phyloP scores from a whole-genome alignment of 2,113 vertebrate genomes.

The Hydrolagus affinis region DNA sequence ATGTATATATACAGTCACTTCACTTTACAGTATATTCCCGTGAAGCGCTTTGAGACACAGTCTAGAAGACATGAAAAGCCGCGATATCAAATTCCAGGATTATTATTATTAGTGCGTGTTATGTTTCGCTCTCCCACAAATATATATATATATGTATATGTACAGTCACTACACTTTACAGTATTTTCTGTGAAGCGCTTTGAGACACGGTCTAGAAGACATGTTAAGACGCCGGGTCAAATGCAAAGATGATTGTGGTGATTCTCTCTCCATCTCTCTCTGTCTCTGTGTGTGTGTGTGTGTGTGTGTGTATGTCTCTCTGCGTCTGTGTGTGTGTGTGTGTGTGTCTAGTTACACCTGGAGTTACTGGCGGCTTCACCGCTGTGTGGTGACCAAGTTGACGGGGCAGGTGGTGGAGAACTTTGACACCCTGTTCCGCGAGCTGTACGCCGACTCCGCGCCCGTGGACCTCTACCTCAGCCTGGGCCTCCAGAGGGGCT shows the following conservation, averaged over 20 bases:
- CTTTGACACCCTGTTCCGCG: slow-evolving; percentile 82
- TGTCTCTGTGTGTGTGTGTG: neutral
- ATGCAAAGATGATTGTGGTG: neutral
- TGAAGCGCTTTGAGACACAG: no score
- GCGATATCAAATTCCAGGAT: neutral
- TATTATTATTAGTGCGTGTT: no score
- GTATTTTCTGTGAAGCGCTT: no score
- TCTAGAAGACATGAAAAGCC: no score
- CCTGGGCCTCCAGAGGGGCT: slow-evolving; percentile 51
- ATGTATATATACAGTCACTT: no score
- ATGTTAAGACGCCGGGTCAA: no score
- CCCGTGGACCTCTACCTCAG: slow-evolving; percentile 73
- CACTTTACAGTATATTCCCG: no score
- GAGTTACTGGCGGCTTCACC: slow-evolving; percentile 77
- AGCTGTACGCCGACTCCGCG: slow-evolving; percentile 83
- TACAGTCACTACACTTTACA: no score
- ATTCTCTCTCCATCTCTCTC: neutral
- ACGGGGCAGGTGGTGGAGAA: slow-evolving; percentile 79
- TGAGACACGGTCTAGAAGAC: no score
- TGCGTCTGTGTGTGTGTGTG: neutral
- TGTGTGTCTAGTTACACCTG: slow-evolving; percentile 71
- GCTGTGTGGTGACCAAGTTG: slow-evolving; percentile 80
- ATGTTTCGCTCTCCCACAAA: no score
- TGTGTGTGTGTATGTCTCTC: neutral
- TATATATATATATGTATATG: no score